Base-by-base conservation (phyloP, 2,888 invertebrate species). In the Pachycephus smyrnensis region DNA sequence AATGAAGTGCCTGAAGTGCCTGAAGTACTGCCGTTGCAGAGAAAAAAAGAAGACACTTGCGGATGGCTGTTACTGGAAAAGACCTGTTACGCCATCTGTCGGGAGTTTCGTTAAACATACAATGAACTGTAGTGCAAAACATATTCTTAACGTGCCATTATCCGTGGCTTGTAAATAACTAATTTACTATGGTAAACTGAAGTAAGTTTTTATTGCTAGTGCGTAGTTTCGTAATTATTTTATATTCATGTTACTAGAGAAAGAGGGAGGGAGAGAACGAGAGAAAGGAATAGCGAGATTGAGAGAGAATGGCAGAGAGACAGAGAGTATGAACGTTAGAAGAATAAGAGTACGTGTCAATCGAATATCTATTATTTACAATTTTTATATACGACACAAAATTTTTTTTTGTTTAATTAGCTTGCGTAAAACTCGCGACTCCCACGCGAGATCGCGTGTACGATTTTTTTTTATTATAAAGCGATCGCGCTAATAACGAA, bases 131-230 rank as follows among this genome's bases (percentile, higher is more conserved):
- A 89, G 88, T 89, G 89, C 88, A 90, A 91, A 89, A 84, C n/a
- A 87, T 89, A 89, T 89, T 90, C 90, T 89, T 90, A 90, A 90
- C 85, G 91, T 91, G 91, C 91, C 91, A 91, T 91, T 88, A 79
- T 82, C 82, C 81, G 88, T 91, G 91, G 91, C 91, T 89, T 91
- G 91, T 91, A 91, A 88, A 91, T 91, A 91, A 86, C 84, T 84
- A 84, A 78, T 80, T 80, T 81, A 85, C 80, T 83, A 79, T 83
- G 81, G 80, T 40, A 78, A 78, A 55, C 55, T 71, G 69, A 77
- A 77, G 11, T 12, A 73, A 76, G 76, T 77, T 69, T 35, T 40
- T 40, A 40, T 23, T 40, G 40, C 40, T 40, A 40, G 40, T 40
- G 0, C 40, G 23, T 40, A 40, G 2, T 23, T 40, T 40, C 40